Conservation (phyloP, 2,797 vertebrate genomes). For the Florisuga fusca region DNA sequence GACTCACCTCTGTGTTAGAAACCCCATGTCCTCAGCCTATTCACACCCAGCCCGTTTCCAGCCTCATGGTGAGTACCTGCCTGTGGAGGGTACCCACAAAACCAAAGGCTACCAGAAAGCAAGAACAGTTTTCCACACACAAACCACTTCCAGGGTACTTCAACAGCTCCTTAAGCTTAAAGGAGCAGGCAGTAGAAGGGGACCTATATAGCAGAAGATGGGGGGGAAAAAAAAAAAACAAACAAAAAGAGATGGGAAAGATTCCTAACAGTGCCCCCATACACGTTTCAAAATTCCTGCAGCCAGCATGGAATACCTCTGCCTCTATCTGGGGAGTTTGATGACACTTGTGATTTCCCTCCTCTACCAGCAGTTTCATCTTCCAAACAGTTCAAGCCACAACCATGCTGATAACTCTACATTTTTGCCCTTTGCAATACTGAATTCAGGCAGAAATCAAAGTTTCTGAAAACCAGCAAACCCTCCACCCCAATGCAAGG, state of each 20-base stretch:
- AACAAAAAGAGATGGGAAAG: neutral
- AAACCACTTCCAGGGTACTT: neutral
- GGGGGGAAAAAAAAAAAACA: neutral
- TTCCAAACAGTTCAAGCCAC: neutral
- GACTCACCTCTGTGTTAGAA: neutral
- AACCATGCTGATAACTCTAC: neutral
- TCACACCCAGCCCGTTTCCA: neutral
- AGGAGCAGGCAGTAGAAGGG: neutral
- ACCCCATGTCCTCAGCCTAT: neutral
- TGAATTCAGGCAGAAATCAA: neutral
- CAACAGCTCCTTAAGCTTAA: neutral
- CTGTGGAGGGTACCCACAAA: neutral
- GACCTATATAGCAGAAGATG: neutral
- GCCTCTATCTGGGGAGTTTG: neutral
- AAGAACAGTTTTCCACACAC: neutral
- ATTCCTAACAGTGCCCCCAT: neutral
- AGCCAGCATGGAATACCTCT: neutral
- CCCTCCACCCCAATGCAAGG: neutral
- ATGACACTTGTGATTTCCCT: neutral
- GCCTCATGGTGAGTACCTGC: neutral
- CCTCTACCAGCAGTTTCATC: neutral
- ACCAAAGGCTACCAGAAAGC: neutral
- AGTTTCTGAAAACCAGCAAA: neutral
- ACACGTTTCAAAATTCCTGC: neutral
- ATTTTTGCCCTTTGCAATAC: neutral